These are phyloP conservation scores for Eupithecia pulchellata DNA, from an alignment of 2,888 invertebrate species.

Conservation along the genomic window DNA sequence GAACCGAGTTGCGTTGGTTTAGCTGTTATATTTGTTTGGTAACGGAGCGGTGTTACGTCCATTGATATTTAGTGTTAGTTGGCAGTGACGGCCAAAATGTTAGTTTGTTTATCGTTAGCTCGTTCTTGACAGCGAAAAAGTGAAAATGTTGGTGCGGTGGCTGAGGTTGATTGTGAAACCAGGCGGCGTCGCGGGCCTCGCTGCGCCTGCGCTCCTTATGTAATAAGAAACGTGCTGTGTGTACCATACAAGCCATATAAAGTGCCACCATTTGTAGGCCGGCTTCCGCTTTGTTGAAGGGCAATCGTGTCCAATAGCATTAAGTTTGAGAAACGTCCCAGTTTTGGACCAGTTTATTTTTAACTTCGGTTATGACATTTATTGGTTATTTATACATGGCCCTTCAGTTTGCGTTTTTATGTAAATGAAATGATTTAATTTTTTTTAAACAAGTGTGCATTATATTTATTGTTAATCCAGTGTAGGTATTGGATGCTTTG, in stretches of 20 bases:
- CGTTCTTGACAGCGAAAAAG: conserved; percentile 86
- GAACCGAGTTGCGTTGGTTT: conserved; percentile 58
- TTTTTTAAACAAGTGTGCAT: background rate
- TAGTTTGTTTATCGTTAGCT: conserved; percentile 84
- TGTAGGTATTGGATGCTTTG: conserved; percentile 26
- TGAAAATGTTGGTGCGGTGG: conserved; percentile 81
- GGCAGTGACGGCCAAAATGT: conserved; percentile 82
- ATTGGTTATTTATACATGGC: conserved; percentile 10
- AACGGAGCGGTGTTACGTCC: conserved; percentile 53
- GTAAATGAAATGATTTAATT: background rate
- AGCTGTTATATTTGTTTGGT: conserved; percentile 57
- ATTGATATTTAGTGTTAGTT: conserved; percentile 53
- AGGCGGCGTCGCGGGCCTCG: conserved; percentile 68
- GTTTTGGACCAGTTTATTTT: conserved; percentile 28
- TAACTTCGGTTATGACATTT: conserved; percentile 29
- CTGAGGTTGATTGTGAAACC: conserved; percentile 79
- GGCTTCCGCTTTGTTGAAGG: conserved; percentile 45
- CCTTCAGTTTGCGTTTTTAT: conserved; percentile 16
- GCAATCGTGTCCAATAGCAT: conserved; percentile 31
- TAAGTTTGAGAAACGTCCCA: conserved; percentile 39
- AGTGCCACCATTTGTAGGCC: conserved; percentile 44
- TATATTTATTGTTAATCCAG: conserved; percentile 5
- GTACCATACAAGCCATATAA: conserved; percentile 51
- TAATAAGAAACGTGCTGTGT: conserved; percentile 68
- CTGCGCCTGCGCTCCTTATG: conserved; percentile 65